Evolutionary conservation across 2,113 vertebrate species (phyloP).

Genomic region (Pyrgilauda ruficollis): DNA sequence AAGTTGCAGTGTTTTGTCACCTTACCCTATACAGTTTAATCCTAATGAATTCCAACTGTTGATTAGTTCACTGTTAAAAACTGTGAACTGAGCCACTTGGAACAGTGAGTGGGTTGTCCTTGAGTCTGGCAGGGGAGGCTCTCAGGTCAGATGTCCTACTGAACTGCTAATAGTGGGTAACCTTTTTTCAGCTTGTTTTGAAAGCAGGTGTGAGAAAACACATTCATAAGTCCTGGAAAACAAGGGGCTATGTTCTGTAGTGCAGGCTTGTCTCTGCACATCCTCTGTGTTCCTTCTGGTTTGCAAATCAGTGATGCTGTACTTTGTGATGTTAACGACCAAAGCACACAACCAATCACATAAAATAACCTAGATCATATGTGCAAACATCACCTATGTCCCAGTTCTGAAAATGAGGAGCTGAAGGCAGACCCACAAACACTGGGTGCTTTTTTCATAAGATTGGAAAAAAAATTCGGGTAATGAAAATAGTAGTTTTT

Average conservation of each 20-base stretch:
- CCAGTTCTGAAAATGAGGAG: neutral
- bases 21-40: neutral
- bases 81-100: neutral
- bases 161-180: neutral
- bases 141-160: neutral
- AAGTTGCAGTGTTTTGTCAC: neutral
- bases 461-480: neutral
- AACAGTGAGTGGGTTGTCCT: neutral
- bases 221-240: neutral
- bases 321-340: neutral
- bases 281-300: neutral
- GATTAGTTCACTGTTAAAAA: neutral
- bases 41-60: neutral
- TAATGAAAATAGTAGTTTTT: neutral
- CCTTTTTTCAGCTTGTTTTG: neutral
- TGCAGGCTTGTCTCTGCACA: neutral
- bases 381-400: neutral
- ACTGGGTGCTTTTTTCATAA: rapidly evolving
- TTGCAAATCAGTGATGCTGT: neutral
- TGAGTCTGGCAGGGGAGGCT: neutral
- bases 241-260: neutral
- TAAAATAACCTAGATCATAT: neutral
- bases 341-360: neutral
- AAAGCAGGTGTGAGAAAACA: neutral
- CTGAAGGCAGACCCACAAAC: neutral